phyloP scores from a whole-genome alignment of 2,888 invertebrate genomes.

The Trissoscelio sp. region DNA sequence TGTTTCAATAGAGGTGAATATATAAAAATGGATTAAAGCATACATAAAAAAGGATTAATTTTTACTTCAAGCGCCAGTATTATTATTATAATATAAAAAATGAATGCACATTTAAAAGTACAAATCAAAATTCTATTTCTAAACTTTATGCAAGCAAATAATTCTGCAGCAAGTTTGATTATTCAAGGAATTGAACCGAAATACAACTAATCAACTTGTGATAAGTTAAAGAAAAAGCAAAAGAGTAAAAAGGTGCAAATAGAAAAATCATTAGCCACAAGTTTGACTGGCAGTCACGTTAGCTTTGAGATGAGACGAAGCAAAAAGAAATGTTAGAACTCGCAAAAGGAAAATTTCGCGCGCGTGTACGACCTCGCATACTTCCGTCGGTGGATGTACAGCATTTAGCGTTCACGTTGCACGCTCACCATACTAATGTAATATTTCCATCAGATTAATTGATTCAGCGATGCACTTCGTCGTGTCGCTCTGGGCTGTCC shows the following conservation, averaged over 20 bases:
- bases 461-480: constrained; percentile 72
- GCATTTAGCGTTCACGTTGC: constrained; percentile 26
- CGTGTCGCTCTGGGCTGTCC: background rate
- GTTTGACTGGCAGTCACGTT: background rate
- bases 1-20: too few relatives aligned
- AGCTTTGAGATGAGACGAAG: background rate
- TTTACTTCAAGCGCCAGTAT: too few relatives aligned
- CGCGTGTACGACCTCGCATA: background rate
- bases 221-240: background rate
- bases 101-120: too few relatives aligned
- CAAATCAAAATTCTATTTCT: too few relatives aligned
- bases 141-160: too few relatives aligned
- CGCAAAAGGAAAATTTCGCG: background rate
- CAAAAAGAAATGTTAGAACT: constrained; percentile 5
- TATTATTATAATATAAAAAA: too few relatives aligned
- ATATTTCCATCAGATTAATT: constrained; percentile 77
- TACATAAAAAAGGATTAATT: too few relatives aligned
- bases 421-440: constrained; percentile 67
- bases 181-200: background rate
- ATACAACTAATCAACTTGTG: background rate
- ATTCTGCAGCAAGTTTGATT: background rate
- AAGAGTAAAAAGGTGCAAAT: background rate
- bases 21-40: too few relatives aligned
- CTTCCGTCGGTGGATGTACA: constrained; percentile 5
- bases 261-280: background rate